These are phyloP conservation scores for Dastarcus helophoroides DNA, from an alignment of 2,888 invertebrate genomes.

Conservation along the genomic window DNA sequence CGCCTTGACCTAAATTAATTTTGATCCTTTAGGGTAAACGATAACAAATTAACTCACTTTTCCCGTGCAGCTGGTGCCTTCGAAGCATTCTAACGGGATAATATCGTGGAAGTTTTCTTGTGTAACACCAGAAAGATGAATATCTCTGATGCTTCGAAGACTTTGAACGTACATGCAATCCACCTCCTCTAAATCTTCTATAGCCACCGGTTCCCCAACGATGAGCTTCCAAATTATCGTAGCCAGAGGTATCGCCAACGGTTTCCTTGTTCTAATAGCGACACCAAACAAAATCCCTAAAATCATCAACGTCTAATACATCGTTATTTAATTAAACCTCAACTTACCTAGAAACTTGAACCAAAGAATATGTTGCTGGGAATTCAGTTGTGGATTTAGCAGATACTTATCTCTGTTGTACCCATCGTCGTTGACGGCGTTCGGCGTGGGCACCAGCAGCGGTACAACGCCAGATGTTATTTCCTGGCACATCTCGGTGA, in stretches of 20 bases:
- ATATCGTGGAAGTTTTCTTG: constrained; percentile 48
- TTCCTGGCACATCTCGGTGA: constrained; percentile 56
- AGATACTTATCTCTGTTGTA: constrained; percentile 50
- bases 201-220: constrained; percentile 44
- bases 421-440: constrained; percentile 48
- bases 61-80: constrained; percentile 50
- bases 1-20: too few species aligned
- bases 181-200: constrained; percentile 51
- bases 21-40: too few species aligned
- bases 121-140: constrained; percentile 47
- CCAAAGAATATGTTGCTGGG: constrained; percentile 42
- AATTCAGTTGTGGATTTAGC: constrained; percentile 46
- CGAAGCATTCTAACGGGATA: constrained; percentile 51
- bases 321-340: not conserved
- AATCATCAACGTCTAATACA: constrained; percentile 8
- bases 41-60: constrained; percentile 29
- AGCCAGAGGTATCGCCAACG: constrained; percentile 49
- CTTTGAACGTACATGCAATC: constrained; percentile 47
- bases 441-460: constrained; percentile 49
- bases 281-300: constrained; percentile 50
- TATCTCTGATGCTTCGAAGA: constrained; percentile 46
- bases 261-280: constrained; percentile 54
- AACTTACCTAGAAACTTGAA: constrained; percentile 49
- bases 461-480: constrained; percentile 46
- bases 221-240: constrained; percentile 52